phyloP scores from a whole-genome alignment of 2,888 invertebrate species.

The Alsophila aescularia region DNA sequence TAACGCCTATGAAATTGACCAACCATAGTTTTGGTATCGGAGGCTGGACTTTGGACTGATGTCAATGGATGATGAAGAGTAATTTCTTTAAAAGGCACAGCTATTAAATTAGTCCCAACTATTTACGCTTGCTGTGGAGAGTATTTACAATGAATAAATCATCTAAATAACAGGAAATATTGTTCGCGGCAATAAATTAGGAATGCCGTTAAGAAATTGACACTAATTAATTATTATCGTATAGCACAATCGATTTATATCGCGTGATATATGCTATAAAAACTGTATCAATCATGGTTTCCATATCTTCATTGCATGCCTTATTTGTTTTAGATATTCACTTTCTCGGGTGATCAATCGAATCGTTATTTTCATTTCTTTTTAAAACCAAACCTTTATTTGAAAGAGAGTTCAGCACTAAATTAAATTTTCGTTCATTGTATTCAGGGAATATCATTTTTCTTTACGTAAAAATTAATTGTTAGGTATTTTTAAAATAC shows the following conservation, averaged over 20 bases:
- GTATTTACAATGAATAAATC: conserved; percentile 34
- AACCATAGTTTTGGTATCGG: not conserved
- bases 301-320: conserved; percentile 1
- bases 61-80: conserved; percentile 68
- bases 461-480: not conserved
- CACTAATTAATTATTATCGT: not conserved
- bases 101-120: conserved; percentile 54
- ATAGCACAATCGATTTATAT: not conserved
- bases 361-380: not conserved
- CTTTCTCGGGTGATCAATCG: not conserved
- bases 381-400: not conserved
- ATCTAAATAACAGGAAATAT: conserved; percentile 4
- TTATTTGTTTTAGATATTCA: not conserved
- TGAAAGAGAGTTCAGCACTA: not conserved
- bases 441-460: not conserved
- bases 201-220: not conserved
- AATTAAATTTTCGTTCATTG: conserved; percentile 1
- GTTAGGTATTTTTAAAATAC: conserved; percentile 20
- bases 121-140: conserved; percentile 43
- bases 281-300: conserved; percentile 1
- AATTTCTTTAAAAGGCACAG: conserved; percentile 73
- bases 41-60: conserved; percentile 55
- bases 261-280: not conserved
- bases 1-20: conserved; percentile 5
- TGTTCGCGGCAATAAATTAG: not conserved